Conservation (phyloP, 2,797 vertebrate genomes). For the Parambassis ranga region DNA sequence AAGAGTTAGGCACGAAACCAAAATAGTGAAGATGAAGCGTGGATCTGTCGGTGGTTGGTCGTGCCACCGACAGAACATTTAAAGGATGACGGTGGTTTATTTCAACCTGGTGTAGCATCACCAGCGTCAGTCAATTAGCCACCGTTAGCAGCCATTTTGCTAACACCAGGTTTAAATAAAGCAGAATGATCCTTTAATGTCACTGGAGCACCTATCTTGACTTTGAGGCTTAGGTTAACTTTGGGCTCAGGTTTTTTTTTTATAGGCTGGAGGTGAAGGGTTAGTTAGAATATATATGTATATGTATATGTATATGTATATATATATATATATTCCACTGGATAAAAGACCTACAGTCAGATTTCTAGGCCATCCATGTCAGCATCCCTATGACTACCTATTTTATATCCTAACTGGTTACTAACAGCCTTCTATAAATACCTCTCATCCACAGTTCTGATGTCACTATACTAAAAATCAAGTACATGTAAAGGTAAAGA, state of each 20-base stretch:
- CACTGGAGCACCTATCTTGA: constrained; percentile 16
- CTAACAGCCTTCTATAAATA: constrained; percentile 67
- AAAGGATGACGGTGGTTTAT: background rate
- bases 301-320: background rate
- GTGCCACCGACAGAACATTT: constrained; percentile 20
- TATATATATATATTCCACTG: background rate
- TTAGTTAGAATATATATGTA: background rate
- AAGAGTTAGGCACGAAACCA: background rate
- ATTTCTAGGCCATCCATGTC: constrained; percentile 43
- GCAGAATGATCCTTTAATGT: background rate
- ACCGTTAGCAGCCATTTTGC: no score
- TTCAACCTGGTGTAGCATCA: background rate
- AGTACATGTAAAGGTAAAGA: constrained; percentile 63
- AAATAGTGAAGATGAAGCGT: background rate
- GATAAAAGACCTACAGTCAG: constrained; percentile 31
- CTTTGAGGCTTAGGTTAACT: constrained; percentile 49
- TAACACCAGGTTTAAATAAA: background rate
- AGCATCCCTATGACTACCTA: constrained; percentile 61
- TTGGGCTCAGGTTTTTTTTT: constrained; percentile 58
- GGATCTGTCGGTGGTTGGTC: constrained; percentile 5
- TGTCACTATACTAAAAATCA: constrained; percentile 69
- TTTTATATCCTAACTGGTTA: constrained; percentile 60
- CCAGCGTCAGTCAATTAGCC: no score
- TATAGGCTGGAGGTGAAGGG: constrained; percentile 37
- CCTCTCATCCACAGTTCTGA: constrained; percentile 62